Base-by-base conservation (phyloP, 2,797 vertebrate species). In the Thaleichthys pacificus region DNA sequence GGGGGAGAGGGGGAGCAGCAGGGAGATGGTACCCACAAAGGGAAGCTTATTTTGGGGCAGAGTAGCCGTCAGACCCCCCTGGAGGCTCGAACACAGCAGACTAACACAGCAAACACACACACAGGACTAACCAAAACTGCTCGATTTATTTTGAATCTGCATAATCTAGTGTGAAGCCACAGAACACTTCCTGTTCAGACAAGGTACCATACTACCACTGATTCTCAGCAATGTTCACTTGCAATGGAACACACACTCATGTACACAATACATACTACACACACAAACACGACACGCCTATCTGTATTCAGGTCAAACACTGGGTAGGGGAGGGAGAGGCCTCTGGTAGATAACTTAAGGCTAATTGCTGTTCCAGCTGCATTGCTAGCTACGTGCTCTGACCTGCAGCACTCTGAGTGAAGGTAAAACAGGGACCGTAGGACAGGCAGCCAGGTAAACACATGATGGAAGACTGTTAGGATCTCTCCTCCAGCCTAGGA, bases 21-120 rank as follows among this genome's bases (percentile, higher is more conserved):
- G 42, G 66, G 76, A 82, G 61, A 76, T 35, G 65, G 75, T 65
- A 64, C 49, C 69, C 75, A 24, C 35, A 65, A 61, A 77, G 67
- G 70, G 47, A 65, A 82, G 73, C 70, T 65, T 71, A 75, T 76
- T 75, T 62, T 69, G 76, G 84, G 75, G 76, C 71, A 54, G 68
- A 79, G 74, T 61, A 75, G 73, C 54, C n/a, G 72, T 61, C 77
- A 80, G 71, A 71, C 64, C 78, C 71, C 78, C 64, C 32, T 4
- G 0, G 47, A 78, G 78, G 70, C 63, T 77, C 70, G 63, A 63
- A n/a, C 70, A 67, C 69, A 15, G 66, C 51, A 66, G 51, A 28
- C 28, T 57, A 17, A 68, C 66, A 57, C 49, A 61, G 12, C 51
- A 57, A 26, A 57, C 66, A n/a, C 11, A 67, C 42, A 28, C n/a